Base-by-base conservation (phyloP, 2,797 vertebrate genomes). In the Urocyon cinereoargenteus region DNA sequence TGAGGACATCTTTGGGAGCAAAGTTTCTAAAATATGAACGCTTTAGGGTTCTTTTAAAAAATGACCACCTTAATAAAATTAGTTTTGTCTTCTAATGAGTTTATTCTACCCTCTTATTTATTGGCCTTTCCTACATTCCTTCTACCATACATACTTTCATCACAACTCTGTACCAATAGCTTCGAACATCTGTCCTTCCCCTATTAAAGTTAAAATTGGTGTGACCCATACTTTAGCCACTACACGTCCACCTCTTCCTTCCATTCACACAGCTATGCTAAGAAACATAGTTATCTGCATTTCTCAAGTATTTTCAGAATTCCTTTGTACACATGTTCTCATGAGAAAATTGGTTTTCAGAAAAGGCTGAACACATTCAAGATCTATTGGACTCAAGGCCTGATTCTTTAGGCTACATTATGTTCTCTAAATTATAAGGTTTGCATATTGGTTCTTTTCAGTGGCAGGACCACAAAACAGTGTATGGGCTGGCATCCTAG, bases 301-400 rank as follows among this genome's bases (percentile, higher is more conserved):
- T 88, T 40, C 59, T 94, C 49, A 92, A 90, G 31, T 61, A 83
- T 26, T 88, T 93, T 83, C 57, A 77, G 64, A 91, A 79, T 86
- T 83, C 24, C n/a, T 87, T 86, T 84, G 62, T 8, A 78, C 6
- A 34, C 16, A 61, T 3, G 49, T 68, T 73, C 36, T 89, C 62
- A 68, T 31, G 73, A 79, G 92, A 83, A 78, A n/a, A 0, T 62
- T 75, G 34, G 12, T 61, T 94, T 97, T 95, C 51, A 36, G 62
- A 5, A 24, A 90, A 89, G 18, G 49, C 13, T 10, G 11, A 95
- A 82, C 13, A 82, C 13, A 61, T 21, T 83, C 62, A 87, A 93
- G 68, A 51, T 88, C 12, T 61, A 21, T 97, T 72, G 87, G 57
- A 93, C 18, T 70, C 24, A 87, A 92, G 26, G 12, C 34, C 22